phyloP scores from a whole-genome alignment of 2,888 invertebrate genomes.

The Daptonema setosum region DNA sequence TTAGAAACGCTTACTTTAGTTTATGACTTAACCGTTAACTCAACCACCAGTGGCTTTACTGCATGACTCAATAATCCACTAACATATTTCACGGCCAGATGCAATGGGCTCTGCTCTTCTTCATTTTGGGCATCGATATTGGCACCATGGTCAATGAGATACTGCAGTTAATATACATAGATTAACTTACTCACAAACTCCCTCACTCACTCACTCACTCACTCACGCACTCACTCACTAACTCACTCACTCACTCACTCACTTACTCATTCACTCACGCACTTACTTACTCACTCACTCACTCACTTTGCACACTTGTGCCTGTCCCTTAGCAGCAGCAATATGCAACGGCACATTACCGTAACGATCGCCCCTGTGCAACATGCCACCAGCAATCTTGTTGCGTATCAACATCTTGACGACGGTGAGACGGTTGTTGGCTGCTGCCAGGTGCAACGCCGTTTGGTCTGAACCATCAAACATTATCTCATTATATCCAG shows the following conservation, averaged over 20 bases:
- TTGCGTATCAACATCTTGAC: constrained; percentile 21
- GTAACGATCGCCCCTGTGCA: constrained; percentile 31
- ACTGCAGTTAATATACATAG: constrained; percentile 22
- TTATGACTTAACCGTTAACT: no score
- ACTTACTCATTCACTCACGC: background rate
- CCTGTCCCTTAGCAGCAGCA: constrained; percentile 27
- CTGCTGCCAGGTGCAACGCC: constrained; percentile 30
- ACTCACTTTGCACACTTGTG: constrained; percentile 10
- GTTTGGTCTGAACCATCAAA: no score
- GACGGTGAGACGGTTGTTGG: constrained; percentile 15
- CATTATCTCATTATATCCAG: no score
- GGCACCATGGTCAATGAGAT: constrained; percentile 28
- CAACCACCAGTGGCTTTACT: no score
- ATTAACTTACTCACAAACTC: no score
- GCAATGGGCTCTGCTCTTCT: constrained; percentile 32
- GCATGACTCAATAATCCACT: background rate
- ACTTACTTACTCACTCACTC: background rate
- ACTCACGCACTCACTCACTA: background rate
- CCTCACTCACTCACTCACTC: background rate
- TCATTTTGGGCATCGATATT: constrained; percentile 31
- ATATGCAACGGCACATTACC: constrained; percentile 33
- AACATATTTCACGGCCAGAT: constrained; percentile 28
- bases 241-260: background rate
- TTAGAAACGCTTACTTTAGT: no score
- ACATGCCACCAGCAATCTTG: constrained; percentile 17